Percentiles rank a stretch among this genome's conserved stretches.
Conservation (phyloP, 2,113 vertebrate genomes). For the Cygnus atratus region DNA sequence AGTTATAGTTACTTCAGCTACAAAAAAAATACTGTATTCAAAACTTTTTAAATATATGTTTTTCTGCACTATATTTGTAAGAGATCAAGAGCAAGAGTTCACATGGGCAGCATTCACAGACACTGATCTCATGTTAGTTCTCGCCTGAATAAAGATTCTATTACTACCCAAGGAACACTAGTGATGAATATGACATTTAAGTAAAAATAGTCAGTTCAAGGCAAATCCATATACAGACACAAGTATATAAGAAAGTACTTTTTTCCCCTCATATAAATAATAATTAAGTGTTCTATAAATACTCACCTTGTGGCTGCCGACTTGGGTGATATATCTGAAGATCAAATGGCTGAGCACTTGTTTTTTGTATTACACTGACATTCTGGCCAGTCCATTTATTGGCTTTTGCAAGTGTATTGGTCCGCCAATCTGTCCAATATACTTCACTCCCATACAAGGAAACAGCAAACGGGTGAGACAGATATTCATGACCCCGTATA, state of each 20-base stretch:
- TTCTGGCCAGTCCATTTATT: slow-evolving; percentile 98
- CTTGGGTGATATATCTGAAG: slow-evolving; percentile 98
- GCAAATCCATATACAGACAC: neutral
- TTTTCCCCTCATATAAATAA: accelerated
- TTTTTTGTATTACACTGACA: slow-evolving; percentile 98
- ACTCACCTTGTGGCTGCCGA: slow-evolving; percentile 92
- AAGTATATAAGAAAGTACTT: neutral
- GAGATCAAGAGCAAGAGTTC: neutral
- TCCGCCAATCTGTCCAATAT: slow-evolving; percentile 99
- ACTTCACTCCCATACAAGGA: slow-evolving; percentile 95
- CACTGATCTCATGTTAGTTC: neutral
- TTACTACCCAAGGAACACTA: neutral
- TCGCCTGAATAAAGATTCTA: neutral
- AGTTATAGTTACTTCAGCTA: neutral
- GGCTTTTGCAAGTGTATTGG: slow-evolving; percentile 96
- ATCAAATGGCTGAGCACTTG: slow-evolving; percentile 97
- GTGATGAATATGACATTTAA: neutral
- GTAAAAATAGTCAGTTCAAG: neutral
- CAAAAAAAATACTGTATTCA: neutral
- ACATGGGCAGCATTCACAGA: neutral
- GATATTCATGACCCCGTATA: slow-evolving; percentile 93
- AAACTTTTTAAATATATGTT: neutral
- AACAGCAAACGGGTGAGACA: slow-evolving; percentile 97
- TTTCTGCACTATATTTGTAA: neutral
- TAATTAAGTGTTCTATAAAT: neutral